Evolutionary conservation across 1,140 invertebrate species (phyloP), one percentile per base, ranked within the genome.

Genomic region (Nasonia longicornis): DNA sequence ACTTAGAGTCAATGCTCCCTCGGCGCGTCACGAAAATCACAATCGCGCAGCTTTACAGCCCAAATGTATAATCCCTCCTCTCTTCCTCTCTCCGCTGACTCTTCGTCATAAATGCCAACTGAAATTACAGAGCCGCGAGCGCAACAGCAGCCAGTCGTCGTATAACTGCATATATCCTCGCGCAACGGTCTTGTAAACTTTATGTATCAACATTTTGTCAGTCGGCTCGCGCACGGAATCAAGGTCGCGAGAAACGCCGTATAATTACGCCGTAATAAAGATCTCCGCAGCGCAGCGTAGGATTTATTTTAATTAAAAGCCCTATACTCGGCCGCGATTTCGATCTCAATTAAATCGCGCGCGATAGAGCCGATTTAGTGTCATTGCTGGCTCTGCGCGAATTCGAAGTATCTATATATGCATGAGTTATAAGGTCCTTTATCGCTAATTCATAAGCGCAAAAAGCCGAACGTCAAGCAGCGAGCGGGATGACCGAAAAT

Each of bases 241-340:
- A 67, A 77, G 75, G 35, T 67, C 63, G 8, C 29, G 31, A 78
- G 69, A 78, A 58, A 58, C 16, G 3, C 11, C n/a, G 14, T 22
- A 29, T 58, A 78, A 77, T 77, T 69, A 48, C 10, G 2, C 14
- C 35, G 52, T 58, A 58, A 35, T 78, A 78, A 78, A 58, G 52
- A 52, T 69, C 10, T 4, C 31, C 7, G 52, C 20, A 14, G 20
- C 52, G 1, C 20, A 22, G 1, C 6, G 3, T 69, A 31, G 26
- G 38, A 64, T 48, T 77, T 45, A 69, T 67, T 70, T 78, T 70
- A 78, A 70, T 70, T 78, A 67, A 58, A 58, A 69, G 66, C 22
- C 64, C 66, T 70, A 58, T 70, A 31, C 45, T 67, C 22, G 42
- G 26, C 10, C 52, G 2, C 16, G 77, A 70, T 78, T 78, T 71